Conservation (phyloP, 2,797 vertebrate genomes). For the Macroramphosus scolopax region DNA sequence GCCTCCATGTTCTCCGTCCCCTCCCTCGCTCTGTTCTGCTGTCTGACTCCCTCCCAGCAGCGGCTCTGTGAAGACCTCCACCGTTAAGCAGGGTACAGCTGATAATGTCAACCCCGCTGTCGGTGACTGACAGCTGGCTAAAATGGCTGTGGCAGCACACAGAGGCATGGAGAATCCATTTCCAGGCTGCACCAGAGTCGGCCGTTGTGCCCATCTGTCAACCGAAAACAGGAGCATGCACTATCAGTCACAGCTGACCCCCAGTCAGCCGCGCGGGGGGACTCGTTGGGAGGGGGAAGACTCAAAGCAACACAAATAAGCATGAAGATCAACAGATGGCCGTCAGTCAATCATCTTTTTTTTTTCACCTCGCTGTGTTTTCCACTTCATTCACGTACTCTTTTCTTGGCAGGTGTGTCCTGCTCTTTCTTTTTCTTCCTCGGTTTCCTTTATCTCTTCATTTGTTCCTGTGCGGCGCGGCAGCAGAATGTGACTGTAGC, state of each 20-base stretch:
- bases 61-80: conserved; percentile 57
- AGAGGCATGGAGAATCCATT: conserved; percentile 73
- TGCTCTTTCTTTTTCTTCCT: background rate
- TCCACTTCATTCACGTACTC: conserved; percentile 19
- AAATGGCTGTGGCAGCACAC: conserved; percentile 74
- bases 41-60: conserved; percentile 45
- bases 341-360: conserved; percentile 49
- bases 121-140: conserved; percentile 74
- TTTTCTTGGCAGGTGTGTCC: too few relatives aligned
- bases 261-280: conserved; percentile 37
- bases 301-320: conserved; percentile 57
- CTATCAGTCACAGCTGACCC: conserved; percentile 73
- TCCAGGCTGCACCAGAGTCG: conserved; percentile 61
- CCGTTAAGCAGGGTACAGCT: conserved; percentile 55
- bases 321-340: conserved; percentile 73
- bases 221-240: conserved; percentile 48
- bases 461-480: conserved; percentile 27
- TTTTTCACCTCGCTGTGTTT: conserved; percentile 14
- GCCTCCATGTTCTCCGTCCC: background rate
- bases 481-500: conserved; percentile 26
- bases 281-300: conserved; percentile 22
- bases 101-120: conserved; percentile 66
- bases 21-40: conserved; percentile 13
- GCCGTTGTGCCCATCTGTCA: conserved; percentile 67
- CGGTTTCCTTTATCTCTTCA: conserved; percentile 1